Evolutionary conservation across 1,140 invertebrate species (phyloP).

Genomic region (Ceratitis capitata): DNA sequence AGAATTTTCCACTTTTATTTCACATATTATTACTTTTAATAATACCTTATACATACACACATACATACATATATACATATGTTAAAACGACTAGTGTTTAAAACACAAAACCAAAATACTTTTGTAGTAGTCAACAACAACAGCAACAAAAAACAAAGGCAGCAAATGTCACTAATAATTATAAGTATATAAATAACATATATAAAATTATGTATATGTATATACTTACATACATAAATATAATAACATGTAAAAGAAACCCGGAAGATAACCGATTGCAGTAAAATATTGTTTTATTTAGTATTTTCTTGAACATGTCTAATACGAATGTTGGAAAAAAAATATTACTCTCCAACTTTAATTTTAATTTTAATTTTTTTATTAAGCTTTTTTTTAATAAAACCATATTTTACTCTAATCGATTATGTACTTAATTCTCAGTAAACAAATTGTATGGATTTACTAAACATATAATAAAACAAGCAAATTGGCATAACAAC

Average conservation of each 20-base stretch:
- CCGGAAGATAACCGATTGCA: neutral
- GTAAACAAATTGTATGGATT: too few species aligned
- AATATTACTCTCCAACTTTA: neutral
- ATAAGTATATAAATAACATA: neutral
- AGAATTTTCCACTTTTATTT: neutral
- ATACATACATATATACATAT: neutral
- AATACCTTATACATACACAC: neutral
- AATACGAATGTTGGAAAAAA: neutral
- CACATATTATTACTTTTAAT: neutral
- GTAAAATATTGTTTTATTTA: neutral
- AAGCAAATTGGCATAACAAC: neutral
- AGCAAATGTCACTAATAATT: neutral
- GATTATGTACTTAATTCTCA: conserved; percentile 10
- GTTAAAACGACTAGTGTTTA: neutral
- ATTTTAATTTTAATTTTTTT: neutral
- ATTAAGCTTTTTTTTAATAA: neutral
- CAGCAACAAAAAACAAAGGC: too few species aligned
- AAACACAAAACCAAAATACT: conserved; percentile 2
- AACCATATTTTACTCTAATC: neutral
- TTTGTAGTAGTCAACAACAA: neutral
- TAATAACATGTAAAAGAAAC: too few species aligned
- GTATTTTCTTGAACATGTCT: too few species aligned
- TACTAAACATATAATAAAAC: neutral
- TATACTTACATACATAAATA: neutral
- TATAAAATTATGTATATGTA: neutral